phyloP scores from a whole-genome alignment of 2,888 invertebrate genomes.

The Parapristionchus giblindavisi region DNA sequence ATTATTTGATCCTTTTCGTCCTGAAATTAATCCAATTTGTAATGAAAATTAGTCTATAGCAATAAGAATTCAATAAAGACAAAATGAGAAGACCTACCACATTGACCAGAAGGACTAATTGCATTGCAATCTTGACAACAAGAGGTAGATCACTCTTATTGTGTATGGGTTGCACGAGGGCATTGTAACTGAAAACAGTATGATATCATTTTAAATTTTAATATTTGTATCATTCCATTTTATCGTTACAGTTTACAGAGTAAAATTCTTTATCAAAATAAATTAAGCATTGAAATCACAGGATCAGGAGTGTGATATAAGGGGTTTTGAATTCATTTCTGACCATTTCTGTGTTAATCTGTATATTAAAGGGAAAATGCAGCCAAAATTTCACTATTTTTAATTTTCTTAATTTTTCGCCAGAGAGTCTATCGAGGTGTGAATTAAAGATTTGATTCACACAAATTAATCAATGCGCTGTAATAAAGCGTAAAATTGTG shows the following conservation, averaged over 20 bases:
- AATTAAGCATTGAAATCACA: too few species aligned
- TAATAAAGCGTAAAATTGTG: neutral
- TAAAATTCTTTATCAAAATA: too few species aligned
- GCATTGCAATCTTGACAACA: constrained; percentile 67
- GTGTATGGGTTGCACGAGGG: constrained; percentile 70
- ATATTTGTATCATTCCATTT: neutral
- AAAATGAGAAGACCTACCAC: constrained; percentile 69
- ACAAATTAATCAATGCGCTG: neutral
- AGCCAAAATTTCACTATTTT: too few species aligned
- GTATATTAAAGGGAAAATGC: too few species aligned
- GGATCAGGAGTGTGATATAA: too few species aligned
- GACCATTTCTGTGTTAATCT: neutral
- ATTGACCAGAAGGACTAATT: constrained; percentile 72
- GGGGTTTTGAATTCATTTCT: neutral
- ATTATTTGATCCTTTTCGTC: constrained; percentile 71
- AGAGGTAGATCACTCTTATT: constrained; percentile 64
- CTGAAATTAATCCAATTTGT: constrained; percentile 50
- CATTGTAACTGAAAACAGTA: constrained; percentile 29
- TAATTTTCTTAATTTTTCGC: too few species aligned
- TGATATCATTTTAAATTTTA: too few species aligned
- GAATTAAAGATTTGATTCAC: neutral
- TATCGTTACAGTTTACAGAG: neutral
- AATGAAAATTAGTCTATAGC: neutral
- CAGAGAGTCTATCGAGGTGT: too few species aligned
- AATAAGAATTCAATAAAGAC: neutral